These are phyloP conservation scores for Ellobium chinense DNA, from an alignment of 2,888 invertebrate species.

Conservation along the genomic window DNA sequence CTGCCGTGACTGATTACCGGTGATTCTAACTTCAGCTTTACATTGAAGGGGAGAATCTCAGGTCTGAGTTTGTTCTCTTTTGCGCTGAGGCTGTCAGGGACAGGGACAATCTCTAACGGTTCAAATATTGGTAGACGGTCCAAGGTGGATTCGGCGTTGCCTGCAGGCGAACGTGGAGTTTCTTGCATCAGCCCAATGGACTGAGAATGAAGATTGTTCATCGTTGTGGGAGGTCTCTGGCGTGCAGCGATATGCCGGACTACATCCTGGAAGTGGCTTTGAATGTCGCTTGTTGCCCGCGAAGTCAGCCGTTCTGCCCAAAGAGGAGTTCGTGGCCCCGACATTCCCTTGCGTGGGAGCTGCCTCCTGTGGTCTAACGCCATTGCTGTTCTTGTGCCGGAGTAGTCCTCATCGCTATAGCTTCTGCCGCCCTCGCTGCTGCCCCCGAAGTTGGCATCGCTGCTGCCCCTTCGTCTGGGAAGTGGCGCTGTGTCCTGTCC, in stretches of 20 bases:
- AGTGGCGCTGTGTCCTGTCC: background rate
- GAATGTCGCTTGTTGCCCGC: background rate
- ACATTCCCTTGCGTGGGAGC: background rate
- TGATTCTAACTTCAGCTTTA: slow-evolving; percentile 6
- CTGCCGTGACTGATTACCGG: slow-evolving; percentile 35
- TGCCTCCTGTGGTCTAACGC: too few species aligned
- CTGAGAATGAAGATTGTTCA: background rate
- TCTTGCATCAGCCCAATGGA: slow-evolving; percentile 3
- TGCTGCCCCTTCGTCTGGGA: background rate
- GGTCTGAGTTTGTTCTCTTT: background rate
- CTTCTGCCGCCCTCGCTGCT: slow-evolving; percentile 20
- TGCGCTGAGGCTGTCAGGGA: background rate
- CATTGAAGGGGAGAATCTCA: background rate
- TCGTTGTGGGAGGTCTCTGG: background rate
- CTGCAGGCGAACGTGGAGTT: background rate
- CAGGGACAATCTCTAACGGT: slow-evolving; percentile 20
- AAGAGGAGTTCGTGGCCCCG: background rate
- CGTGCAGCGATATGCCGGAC: background rate
- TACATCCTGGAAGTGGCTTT: background rate
- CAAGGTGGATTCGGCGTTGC: slow-evolving; percentile 8
- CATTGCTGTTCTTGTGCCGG: background rate
- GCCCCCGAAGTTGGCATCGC: background rate
- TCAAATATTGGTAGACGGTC: slow-evolving; percentile 8
- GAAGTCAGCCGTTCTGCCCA: slow-evolving; percentile 21
- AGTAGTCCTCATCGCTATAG: slow-evolving; percentile 4